phyloP scores from a whole-genome alignment of 1,140 invertebrate species.

The Hydropsyche tenuis region DNA sequence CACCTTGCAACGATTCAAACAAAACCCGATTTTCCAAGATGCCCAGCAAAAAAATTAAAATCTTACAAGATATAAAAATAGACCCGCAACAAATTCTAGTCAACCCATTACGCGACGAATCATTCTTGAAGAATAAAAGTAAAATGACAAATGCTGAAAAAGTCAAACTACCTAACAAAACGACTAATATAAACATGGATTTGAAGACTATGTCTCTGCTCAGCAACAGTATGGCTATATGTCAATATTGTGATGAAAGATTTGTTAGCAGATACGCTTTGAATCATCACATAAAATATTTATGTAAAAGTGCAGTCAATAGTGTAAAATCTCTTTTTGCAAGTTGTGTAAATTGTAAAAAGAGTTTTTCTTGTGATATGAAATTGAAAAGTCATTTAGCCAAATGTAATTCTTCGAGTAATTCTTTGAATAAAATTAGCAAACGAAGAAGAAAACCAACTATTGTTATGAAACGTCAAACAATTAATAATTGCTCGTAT shows the following conservation, averaged over 20 bases:
- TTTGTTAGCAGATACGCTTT: slow-evolving; percentile 39
- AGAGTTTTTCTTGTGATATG: not conserved
- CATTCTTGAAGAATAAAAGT: slow-evolving; percentile 3
- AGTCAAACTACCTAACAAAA: slow-evolving; percentile 1
- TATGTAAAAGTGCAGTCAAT: slow-evolving; percentile 12
- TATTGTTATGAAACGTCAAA: slow-evolving; percentile 6
- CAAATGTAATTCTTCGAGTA: not conserved
- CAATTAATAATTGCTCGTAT: not conserved
- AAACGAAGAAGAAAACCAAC: slow-evolving; percentile 5
- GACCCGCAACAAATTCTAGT: slow-evolving; percentile 26
- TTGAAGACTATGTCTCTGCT: slow-evolving; percentile 6
- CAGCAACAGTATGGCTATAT: slow-evolving; percentile 12
- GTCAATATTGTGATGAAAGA: slow-evolving; percentile 27
- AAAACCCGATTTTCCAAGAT: not conserved
- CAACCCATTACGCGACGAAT: slow-evolving; percentile 28
- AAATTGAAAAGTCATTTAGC: not conserved
- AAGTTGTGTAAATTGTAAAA: slow-evolving; percentile 11
- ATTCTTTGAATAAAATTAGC: not conserved
- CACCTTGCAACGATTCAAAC: not conserved
- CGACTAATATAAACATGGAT: slow-evolving; percentile 12
- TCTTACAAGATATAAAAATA: slow-evolving; percentile 39
- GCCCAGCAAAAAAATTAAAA: slow-evolving; percentile 41
- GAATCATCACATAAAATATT: slow-evolving; percentile 37
- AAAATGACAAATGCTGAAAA: not conserved
- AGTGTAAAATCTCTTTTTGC: not conserved